Base-by-base conservation (phyloP, 2,888 invertebrate species). In the Sesamia inferens region DNA sequence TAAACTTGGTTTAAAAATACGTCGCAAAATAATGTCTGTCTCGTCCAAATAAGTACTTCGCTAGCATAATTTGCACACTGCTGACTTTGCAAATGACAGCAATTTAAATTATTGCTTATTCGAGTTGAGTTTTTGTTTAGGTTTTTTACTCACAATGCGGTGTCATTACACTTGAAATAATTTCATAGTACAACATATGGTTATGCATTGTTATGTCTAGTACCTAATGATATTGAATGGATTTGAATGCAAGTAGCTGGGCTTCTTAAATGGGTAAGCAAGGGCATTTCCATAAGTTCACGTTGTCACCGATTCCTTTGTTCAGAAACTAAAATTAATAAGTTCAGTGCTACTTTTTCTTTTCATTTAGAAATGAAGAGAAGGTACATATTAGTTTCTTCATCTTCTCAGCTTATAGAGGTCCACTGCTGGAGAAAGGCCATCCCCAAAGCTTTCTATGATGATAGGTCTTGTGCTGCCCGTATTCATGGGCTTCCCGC, bases 91-190 rank as follows among this genome's bases (percentile, higher is more conserved):
- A 76, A 84, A 80, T 70, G 76, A 74, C 74, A 71, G 74, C 74
- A 58, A 73, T 78, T 80, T 75, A 58, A 69, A 81, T 65, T 31
- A 74, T 62, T 47, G 31, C 58, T 59, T 68, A 54, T 58, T 68
- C n/a, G 66, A 59, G 65, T 75, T 71, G 66, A 58, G 62, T 78
- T 77, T 78, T 74, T 71, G 64, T 72, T 69, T 11, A 72, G 65
- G 51, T 65, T 77, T 85, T 58, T 74, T 78, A 76, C 72, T 66
- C 68, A 82, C 70, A 76, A 68, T 74, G 57, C 24, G 62, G 64
- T 82, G 80, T 76, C 80, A 78, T 84, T 85, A 80, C 42, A 69
- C 44, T 73, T 13, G 55, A 51, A 67, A 74, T 66, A 72, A 83
- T 81, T 68, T 57, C 11, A n/a, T 68, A 39, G 10, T 68, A 44